A percentile compares a stretch with the other conserved stretches of the same genome.
Evolutionary conservation across 2,888 invertebrate genomes (phyloP).

Genomic region (Horisme vitalbata): DNA sequence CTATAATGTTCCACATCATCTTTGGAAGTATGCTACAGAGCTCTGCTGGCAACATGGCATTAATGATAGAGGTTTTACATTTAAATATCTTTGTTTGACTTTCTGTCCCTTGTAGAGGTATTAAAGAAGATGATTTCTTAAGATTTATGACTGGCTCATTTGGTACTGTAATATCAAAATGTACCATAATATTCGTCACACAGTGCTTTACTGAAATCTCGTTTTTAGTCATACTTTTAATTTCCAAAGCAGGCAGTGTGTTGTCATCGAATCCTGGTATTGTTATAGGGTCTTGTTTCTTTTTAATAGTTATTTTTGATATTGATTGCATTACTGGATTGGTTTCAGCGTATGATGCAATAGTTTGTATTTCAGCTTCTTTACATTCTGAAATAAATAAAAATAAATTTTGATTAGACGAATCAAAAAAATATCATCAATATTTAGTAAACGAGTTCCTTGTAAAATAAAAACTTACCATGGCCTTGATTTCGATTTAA

Average conservation of each 20-base stretch:
- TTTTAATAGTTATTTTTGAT: constrained; percentile 25
- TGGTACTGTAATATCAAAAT: constrained; percentile 62
- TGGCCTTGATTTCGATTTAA: constrained; percentile 10
- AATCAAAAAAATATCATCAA: too few species aligned
- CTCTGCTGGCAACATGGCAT: constrained; percentile 66
- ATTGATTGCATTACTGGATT: constrained; percentile 19
- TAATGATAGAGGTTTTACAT: constrained; percentile 59
- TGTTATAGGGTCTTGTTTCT: constrained; percentile 26
- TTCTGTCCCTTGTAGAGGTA: constrained; percentile 44
- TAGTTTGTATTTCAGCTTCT: constrained; percentile 50
- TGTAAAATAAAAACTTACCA: constrained; percentile 34
- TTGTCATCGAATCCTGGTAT: constrained; percentile 57
- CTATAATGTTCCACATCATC: constrained; percentile 50
- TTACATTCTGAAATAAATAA: constrained; percentile 37
- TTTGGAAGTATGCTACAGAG: constrained; percentile 66
- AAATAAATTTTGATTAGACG: neutral
- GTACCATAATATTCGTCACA: constrained; percentile 57
- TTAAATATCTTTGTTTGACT: constrained; percentile 57
- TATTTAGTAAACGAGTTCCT: too few species aligned
- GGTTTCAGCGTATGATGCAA: constrained; percentile 13
- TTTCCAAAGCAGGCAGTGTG: constrained; percentile 49
- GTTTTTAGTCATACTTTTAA: constrained; percentile 52
- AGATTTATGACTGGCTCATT: constrained; percentile 30
- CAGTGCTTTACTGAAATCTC: constrained; percentile 64
- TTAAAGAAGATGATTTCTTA: constrained; percentile 42